Base-by-base conservation (phyloP, 2,113 vertebrate genomes). In the Pristiophorus japonicus region DNA sequence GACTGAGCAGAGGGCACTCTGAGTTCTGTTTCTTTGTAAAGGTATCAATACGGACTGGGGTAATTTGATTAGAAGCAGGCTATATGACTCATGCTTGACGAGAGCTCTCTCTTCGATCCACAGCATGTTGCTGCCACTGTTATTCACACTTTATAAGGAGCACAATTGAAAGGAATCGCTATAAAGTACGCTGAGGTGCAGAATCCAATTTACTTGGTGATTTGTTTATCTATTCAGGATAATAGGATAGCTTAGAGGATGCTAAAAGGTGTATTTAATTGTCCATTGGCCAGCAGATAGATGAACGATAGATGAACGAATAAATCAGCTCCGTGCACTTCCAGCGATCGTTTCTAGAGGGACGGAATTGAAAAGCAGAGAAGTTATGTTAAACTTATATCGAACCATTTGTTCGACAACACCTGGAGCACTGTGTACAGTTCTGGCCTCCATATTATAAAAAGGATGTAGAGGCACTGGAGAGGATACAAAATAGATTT, bases 121-220 rank as follows among this genome's bases (percentile, higher is more conserved):
- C 45, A 87, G 51, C 22, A 88, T 24, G 55, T 59, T 55, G 27
- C 14, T 88, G 11, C 34, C 81, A 47, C 2, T 30, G 85, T 88
- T 88, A 34, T 27, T 12, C 85, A 88, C 85, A 55, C 85, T 88
- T 88, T 30, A 55, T 4, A 88, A 51, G 27, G 27, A 55, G 10
- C 47, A 34, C 22, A 59, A 30, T 88, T 88, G 85, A 88, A 55
- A 55, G 27, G 12, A 59, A 24, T 47, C 11, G 47, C 3, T 45
- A 51, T 87, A 27, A 55, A 27, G 27, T 88, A 88, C 27, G 3
- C 42, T 55, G 85, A 55, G 47, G 11, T 12, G 59, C 45, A 88
- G 27, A 88, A 88, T 88, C 85, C 85, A 88, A 30, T 55, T 88
- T 88, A 55, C 30, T 88, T 88, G 84, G 45, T 87, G 45, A 87